These are phyloP conservation scores for Labeo catla DNA, from an alignment of 2,113 vertebrate genomes.

Conservation along the genomic window DNA sequence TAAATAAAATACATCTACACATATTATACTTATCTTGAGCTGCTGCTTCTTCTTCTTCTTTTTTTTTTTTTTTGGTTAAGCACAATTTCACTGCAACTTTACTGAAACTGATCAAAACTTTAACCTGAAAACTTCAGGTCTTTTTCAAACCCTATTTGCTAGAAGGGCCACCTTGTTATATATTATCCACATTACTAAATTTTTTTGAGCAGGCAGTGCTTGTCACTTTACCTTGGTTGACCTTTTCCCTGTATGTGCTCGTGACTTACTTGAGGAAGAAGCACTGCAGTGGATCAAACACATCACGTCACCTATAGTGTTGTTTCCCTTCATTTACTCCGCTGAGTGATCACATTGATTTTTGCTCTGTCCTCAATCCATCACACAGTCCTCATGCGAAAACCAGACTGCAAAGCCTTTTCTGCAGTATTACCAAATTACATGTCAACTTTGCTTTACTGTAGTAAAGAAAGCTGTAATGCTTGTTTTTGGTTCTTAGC, in stretches of 20 bases:
- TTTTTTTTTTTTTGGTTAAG: neutral
- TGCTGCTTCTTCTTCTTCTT: neutral
- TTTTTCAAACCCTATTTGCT: neutral
- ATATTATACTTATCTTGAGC: neutral
- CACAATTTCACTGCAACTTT: neutral
- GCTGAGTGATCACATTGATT: conserved; percentile 33
- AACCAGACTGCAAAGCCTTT: neutral
- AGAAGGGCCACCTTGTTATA: neutral
- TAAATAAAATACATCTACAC: neutral
- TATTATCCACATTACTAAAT: neutral
- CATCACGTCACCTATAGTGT: neutral
- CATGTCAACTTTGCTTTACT: neutral
- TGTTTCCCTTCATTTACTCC: conserved; percentile 34
- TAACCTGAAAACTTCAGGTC: neutral
- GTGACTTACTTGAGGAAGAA: conserved; percentile 10
- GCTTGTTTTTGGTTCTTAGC: neutral
- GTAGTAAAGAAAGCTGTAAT: neutral
- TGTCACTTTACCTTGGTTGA: conserved; percentile 1
- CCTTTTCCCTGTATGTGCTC: neutral
- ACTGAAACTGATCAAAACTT: neutral
- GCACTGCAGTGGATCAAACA: conserved; percentile 13
- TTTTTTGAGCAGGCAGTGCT: neutral
- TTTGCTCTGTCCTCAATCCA: conserved; percentile 25
- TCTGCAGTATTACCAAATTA: neutral
- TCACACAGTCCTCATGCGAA: neutral